These are phyloP conservation scores for Lates japonicus DNA, from an alignment of 2,797 vertebrate genomes.

Conservation along the genomic window DNA sequence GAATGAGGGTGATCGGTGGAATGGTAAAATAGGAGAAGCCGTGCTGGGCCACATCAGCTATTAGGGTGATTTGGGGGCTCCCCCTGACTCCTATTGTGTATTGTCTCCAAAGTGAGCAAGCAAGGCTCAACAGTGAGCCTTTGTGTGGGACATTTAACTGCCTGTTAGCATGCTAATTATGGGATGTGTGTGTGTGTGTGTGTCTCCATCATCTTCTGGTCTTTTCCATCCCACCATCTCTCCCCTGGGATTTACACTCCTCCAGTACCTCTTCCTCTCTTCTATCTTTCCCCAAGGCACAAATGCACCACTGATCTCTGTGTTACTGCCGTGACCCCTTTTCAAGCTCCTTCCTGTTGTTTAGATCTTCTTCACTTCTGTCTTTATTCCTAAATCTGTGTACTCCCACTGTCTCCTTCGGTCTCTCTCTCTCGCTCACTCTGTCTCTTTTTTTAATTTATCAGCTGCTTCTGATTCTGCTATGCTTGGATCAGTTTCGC, in stretches of 20 bases:
- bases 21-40: slow-evolving; percentile 66
- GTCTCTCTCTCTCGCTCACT: not conserved
- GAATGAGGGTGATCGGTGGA: slow-evolving; percentile 64
- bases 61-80: slow-evolving; percentile 79
- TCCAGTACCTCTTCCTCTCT: slow-evolving; percentile 40
- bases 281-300: slow-evolving; percentile 44
- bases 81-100: slow-evolving; percentile 81
- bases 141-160: slow-evolving; percentile 82
- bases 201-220: slow-evolving; percentile 56
- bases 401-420: slow-evolving; percentile 3
- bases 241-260: slow-evolving; percentile 58
- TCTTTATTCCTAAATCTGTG: slow-evolving; percentile 30
- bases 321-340: slow-evolving; percentile 23
- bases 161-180: slow-evolving; percentile 84
- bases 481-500: slow-evolving; percentile 22
- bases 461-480: slow-evolving; percentile 54
- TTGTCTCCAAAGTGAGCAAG: slow-evolving; percentile 78
- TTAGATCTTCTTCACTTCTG: slow-evolving; percentile 19
- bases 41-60: slow-evolving; percentile 64
- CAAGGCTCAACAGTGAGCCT: slow-evolving; percentile 78
- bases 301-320: slow-evolving; percentile 37
- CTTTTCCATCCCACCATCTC: slow-evolving; percentile 46
- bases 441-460: slow-evolving; percentile 2
- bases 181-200: slow-evolving; percentile 64
- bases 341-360: slow-evolving; percentile 48